Percentiles rank a stretch among this genome's conserved stretches.
phyloP scores from a whole-genome alignment of 1,140 invertebrate genomes.

The Frieseomelitta varia region DNA sequence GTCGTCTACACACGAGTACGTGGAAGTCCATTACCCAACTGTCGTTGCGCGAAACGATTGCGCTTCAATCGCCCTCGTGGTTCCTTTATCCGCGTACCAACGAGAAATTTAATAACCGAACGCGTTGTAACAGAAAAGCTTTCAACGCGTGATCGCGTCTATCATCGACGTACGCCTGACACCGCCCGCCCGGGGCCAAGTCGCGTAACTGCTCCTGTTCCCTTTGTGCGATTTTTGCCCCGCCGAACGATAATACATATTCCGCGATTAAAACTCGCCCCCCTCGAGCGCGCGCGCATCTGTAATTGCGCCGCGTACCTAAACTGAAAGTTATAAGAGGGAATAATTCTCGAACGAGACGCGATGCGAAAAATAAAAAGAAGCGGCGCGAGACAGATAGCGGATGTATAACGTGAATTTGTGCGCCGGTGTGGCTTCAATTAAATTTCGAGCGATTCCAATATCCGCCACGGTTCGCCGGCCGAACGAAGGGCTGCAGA shows the following conservation, averaged over 20 bases:
- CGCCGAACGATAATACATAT: background rate
- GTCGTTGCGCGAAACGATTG: conserved; percentile 40
- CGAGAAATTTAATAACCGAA: conserved; percentile 56
- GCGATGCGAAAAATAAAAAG: too few relatives aligned
- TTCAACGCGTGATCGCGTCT: conserved; percentile 4
- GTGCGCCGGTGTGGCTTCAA: conserved; percentile 3
- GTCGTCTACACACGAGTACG: too few relatives aligned
- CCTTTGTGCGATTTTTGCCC: background rate
- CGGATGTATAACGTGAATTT: background rate
- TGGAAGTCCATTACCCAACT: conserved; percentile 59
- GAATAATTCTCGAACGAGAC: background rate
- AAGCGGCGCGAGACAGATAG: background rate
- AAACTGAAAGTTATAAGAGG: background rate
- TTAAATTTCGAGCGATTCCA: conserved; percentile 20
- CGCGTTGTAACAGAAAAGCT: conserved; percentile 21
- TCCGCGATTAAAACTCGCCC: background rate
- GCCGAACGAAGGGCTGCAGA: too few relatives aligned
- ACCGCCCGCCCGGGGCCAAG: background rate
- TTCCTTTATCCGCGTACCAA: conserved; percentile 1
- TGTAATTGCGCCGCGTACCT: background rate
- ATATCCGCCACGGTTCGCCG: conserved; percentile 18
- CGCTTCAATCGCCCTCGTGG: conserved; percentile 54
- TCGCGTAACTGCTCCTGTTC: background rate
- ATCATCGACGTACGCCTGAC: background rate
- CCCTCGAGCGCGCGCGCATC: background rate